Percentiles rank a stretch among this genome's conserved stretches.
Evolutionary conservation across 1,140 invertebrate species (phyloP).

Genomic region (Drosophila pachea): DNA sequence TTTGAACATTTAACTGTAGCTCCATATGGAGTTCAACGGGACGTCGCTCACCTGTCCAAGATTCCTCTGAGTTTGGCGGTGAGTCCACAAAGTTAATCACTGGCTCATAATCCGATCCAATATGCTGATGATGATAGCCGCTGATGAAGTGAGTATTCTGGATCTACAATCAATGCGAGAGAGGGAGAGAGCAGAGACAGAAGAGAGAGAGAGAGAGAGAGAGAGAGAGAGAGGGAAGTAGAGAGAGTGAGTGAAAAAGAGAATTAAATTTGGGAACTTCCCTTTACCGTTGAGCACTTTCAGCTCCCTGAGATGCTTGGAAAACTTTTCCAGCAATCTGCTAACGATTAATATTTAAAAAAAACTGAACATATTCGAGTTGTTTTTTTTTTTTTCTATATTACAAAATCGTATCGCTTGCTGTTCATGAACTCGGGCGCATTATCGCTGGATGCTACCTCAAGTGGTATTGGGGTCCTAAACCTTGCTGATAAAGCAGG

Average conservation of each 20-base stretch:
- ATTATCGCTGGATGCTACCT: slow-evolving; percentile 60
- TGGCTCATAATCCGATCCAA: slow-evolving; percentile 77
- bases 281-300: neutral
- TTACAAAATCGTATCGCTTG: slow-evolving; percentile 14
- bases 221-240: neutral
- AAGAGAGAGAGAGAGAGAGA: neutral
- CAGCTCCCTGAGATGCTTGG: no score
- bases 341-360: slow-evolving; percentile 10
- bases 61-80: slow-evolving; percentile 78
- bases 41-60: slow-evolving; percentile 73
- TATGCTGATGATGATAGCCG: slow-evolving; percentile 77
- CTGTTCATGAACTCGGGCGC: slow-evolving; percentile 25
- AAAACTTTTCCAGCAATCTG: slow-evolving; percentile 17
- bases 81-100: slow-evolving; percentile 78
- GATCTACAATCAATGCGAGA: slow-evolving; percentile 45
- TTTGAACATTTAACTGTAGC: neutral
- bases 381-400: slow-evolving; percentile 18
- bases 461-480: slow-evolving; percentile 60
- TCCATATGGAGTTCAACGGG: neutral
- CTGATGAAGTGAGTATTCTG: slow-evolving; percentile 75
- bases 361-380: slow-evolving; percentile 13
- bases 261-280: neutral
- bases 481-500: slow-evolving; percentile 65
- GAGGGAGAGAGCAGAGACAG: neutral
- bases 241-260: neutral